A percentile compares a stretch with the other conserved stretches of the same genome.
Evolutionary conservation across 2,888 invertebrate species (phyloP).

Genomic region (Acanthopleura granulata): DNA sequence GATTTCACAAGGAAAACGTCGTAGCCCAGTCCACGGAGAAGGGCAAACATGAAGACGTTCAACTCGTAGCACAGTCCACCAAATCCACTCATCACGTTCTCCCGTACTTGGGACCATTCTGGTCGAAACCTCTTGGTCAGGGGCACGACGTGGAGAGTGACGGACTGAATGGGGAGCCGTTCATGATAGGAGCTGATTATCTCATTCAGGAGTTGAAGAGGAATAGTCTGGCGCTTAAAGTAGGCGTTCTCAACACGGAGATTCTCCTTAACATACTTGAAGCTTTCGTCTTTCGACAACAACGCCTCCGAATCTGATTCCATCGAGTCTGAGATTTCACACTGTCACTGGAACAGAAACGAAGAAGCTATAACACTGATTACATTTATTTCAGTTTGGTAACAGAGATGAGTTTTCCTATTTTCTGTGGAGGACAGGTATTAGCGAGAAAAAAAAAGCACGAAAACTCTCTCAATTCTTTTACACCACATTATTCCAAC

Average conservation of each 20-base stretch:
- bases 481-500: too few relatives aligned
- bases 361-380: too few relatives aligned
- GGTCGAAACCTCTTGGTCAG: conserved; percentile 29
- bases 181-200: conserved; percentile 25
- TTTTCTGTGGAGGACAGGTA: too few relatives aligned
- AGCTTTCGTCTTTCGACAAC: conserved; percentile 34
- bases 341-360: too few relatives aligned
- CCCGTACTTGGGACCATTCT: conserved; percentile 30
- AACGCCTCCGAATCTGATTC: neutral
- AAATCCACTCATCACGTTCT: conserved; percentile 24
- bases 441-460: too few relatives aligned
- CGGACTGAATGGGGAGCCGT: conserved; percentile 34
- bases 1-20: conserved; percentile 28
- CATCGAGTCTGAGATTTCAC: too few relatives aligned
- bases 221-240: conserved; percentile 22
- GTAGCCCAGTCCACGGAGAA: conserved; percentile 32
- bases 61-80: conserved; percentile 40
- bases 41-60: conserved; percentile 32
- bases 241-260: conserved; percentile 25
- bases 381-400: too few relatives aligned
- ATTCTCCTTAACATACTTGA: conserved; percentile 25
- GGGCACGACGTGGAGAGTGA: conserved; percentile 28
- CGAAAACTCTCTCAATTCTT: too few relatives aligned
- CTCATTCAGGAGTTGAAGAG: conserved; percentile 25
- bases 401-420: too few relatives aligned